Conservation (phyloP, 1,140 invertebrate species). For the Drosophila quadrilineata region DNA sequence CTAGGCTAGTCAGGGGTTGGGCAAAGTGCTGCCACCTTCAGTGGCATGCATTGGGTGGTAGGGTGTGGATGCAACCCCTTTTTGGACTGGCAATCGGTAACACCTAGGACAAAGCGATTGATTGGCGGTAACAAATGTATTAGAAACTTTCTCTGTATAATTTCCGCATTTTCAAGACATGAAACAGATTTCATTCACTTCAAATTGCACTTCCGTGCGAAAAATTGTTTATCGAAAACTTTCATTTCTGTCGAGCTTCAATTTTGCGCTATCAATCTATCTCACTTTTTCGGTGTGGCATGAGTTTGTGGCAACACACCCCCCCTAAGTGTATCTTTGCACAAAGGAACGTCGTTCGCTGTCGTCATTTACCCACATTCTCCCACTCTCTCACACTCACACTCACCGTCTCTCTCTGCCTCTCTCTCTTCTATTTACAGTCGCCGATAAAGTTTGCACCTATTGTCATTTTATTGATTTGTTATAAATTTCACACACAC, state of each 20-base stretch:
- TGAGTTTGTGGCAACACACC: neutral
- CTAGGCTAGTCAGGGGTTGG: no score
- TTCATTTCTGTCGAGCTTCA: conserved; percentile 28
- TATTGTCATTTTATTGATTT: conserved; percentile 80
- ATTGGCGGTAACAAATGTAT: conserved; percentile 75
- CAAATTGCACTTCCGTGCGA: conserved; percentile 79
- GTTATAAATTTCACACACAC: conserved; percentile 69
- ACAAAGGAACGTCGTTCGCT: conserved; percentile 52
- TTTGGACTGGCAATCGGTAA: conserved; percentile 6
- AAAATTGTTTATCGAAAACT: conserved; percentile 79
- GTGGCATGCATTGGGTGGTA: neutral
- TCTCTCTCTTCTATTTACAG: neutral
- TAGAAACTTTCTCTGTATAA: conserved; percentile 73
- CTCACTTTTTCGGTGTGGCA: neutral
- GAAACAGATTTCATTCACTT: conserved; percentile 57
- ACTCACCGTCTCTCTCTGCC: neutral
- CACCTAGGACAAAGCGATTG: conserved; percentile 42
- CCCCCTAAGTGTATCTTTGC: conserved; percentile 22
- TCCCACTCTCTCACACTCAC: neutral
- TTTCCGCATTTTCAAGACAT: conserved; percentile 66
- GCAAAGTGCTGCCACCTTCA: no score
- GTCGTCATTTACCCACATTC: neutral
- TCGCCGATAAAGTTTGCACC: conserved; percentile 71
- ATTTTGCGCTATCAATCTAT: neutral
- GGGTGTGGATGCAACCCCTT: neutral